Evolutionary conservation across 2,888 invertebrate genomes (phyloP).

Genomic region (Pyrochroa serraticornis): DNA sequence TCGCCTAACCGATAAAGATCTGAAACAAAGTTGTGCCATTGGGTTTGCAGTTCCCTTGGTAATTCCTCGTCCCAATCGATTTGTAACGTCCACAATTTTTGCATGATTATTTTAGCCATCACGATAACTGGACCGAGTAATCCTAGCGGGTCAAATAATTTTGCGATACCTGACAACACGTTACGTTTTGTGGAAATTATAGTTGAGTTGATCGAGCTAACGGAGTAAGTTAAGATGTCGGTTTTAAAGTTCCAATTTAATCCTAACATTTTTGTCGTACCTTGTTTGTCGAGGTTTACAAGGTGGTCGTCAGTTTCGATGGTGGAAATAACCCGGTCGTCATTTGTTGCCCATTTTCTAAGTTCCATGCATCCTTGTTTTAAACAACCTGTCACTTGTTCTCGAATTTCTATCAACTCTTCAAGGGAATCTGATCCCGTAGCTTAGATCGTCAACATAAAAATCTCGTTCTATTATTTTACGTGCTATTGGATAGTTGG

Average conservation of each 20-base stretch:
- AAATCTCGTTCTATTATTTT: slow-evolving; percentile 28
- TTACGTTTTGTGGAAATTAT: slow-evolving; percentile 2
- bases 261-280: slow-evolving; percentile 5
- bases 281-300: neutral
- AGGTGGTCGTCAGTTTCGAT: too few relatives aligned
- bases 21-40: slow-evolving; percentile 7
- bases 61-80: slow-evolving; percentile 13
- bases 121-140: slow-evolving; percentile 7
- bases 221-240: neutral
- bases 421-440: slow-evolving; percentile 19
- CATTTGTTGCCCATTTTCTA: too few relatives aligned
- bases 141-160: slow-evolving; percentile 20
- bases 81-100: slow-evolving; percentile 8
- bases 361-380: too few relatives aligned
- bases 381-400: neutral
- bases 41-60: slow-evolving; percentile 1
- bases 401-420: slow-evolving; percentile 10
- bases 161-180: slow-evolving; percentile 3
- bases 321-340: too few relatives aligned
- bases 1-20: neutral
- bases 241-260: neutral
- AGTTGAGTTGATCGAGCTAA: neutral
- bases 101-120: slow-evolving; percentile 10
- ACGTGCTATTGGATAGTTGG: slow-evolving; percentile 25
- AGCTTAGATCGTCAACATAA: slow-evolving; percentile 27